Percentiles rank a stretch among this genome's conserved stretches.
phyloP scores from a whole-genome alignment of 2,113 vertebrate genomes.

The Planiliza haematocheilus region DNA sequence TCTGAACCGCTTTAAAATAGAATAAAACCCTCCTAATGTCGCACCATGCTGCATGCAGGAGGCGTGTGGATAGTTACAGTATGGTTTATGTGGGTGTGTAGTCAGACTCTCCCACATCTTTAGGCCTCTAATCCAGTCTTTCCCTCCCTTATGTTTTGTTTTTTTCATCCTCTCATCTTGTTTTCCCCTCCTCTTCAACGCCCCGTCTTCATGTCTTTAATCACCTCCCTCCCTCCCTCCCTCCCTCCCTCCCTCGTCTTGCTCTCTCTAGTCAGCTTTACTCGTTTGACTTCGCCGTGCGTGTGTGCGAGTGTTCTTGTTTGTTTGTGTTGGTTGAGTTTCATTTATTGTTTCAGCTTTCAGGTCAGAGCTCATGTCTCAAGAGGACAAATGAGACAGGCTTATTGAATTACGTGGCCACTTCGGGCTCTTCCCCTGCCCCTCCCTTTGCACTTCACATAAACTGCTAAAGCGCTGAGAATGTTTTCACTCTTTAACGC shows the following conservation, averaged over 20 bases:
- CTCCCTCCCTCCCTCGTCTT: too few relatives aligned
- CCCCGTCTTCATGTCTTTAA: constrained; percentile 57
- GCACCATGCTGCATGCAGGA: constrained; percentile 23
- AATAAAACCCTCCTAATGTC: background rate
- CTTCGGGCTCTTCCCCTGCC: background rate
- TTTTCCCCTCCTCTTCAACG: constrained; percentile 13
- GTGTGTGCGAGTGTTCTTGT: constrained; percentile 17
- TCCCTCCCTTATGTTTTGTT: constrained; percentile 12
- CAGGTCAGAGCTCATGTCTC: constrained; percentile 61
- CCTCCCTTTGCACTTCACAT: constrained; percentile 4
- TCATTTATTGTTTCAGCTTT: constrained; percentile 77
- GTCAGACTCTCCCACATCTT: constrained; percentile 18
- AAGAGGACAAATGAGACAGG: constrained; percentile 43
- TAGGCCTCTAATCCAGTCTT: constrained; percentile 38
- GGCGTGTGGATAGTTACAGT: constrained; percentile 29
- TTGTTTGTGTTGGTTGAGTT: constrained; percentile 53
- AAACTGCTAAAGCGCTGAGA: constrained; percentile 20
- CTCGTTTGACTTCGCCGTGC: background rate
- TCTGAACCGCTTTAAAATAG: constrained; percentile 20
- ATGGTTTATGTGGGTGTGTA: constrained; percentile 25
- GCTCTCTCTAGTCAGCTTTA: constrained; percentile 50
- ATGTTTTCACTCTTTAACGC: constrained; percentile 10
- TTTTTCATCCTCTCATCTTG: constrained; percentile 42
- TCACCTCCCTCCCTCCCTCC: constrained; percentile 35
- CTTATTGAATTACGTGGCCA: constrained; percentile 50